Conservation (phyloP, 2,888 invertebrate species). For the Tenthredo distinguenda region DNA sequence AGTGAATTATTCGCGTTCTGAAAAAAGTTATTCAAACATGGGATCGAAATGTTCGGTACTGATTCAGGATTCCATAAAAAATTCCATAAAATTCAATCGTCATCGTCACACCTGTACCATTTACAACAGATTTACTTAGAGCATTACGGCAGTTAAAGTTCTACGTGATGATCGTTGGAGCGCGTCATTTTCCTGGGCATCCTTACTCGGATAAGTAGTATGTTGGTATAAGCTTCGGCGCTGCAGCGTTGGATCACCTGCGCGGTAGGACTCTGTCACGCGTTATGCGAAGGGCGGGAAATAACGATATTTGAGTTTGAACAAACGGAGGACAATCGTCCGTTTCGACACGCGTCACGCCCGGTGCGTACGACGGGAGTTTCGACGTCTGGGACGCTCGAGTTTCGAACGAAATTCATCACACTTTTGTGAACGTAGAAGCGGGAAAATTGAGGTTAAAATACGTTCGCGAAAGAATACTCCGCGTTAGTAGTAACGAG, state of each 20-base stretch:
- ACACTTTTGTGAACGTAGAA: too few relatives aligned
- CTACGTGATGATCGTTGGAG: too few relatives aligned
- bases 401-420: not conserved
- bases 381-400: not conserved
- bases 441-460: too few relatives aligned
- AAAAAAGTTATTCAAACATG: too few relatives aligned
- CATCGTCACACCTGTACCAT: too few relatives aligned
- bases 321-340: conserved; percentile 7
- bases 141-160: too few relatives aligned
- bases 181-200: too few relatives aligned
- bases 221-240: not conserved
- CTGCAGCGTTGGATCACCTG: not conserved
- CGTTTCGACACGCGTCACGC: conserved; percentile 27
- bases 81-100: too few relatives aligned
- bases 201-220: not conserved
- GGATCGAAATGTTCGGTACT: too few relatives aligned
- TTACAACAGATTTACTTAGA: too few relatives aligned
- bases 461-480: not conserved
- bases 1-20: too few relatives aligned
- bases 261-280: not conserved
- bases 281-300: not conserved
- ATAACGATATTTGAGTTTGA: not conserved
- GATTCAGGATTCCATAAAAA: too few relatives aligned
- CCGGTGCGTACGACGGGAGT: not conserved
- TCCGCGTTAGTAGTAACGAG: not conserved